A percentile compares a stretch with the other conserved stretches of the same genome.
phyloP scores from a whole-genome alignment of 1,140 invertebrate genomes.

The Ips nitidus region DNA sequence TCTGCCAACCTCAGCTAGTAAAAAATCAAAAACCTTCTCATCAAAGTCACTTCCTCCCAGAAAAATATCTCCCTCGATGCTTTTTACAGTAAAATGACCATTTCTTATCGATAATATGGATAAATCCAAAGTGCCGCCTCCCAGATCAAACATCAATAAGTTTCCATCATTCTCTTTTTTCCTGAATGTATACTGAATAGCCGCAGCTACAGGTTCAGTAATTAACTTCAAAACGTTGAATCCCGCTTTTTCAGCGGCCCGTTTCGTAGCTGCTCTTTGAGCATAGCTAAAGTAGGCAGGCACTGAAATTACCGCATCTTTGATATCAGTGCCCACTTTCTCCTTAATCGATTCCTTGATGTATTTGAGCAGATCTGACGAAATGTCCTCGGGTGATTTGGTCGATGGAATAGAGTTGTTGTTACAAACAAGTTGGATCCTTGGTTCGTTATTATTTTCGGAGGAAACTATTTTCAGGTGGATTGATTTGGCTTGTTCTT shows the following conservation, averaged over 20 bases:
- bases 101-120: conserved; percentile 74
- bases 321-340: conserved; percentile 10
- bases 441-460: not conserved
- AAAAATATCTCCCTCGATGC: conserved; percentile 69
- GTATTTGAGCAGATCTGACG: conserved; percentile 26
- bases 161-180: conserved; percentile 44
- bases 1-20: not conserved
- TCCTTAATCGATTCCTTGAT: conserved; percentile 14
- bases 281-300: conserved; percentile 26
- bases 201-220: conserved; percentile 70
- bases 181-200: conserved; percentile 60
- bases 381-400: conserved; percentile 22
- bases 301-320: conserved; percentile 21
- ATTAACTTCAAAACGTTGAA: conserved; percentile 63
- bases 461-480: not conserved
- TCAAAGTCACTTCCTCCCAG: conserved; percentile 74
- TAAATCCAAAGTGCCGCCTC: conserved; percentile 78
- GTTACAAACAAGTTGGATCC: conserved; percentile 5
- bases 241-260: conserved; percentile 53
- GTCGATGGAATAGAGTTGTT: not conserved
- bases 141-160: conserved; percentile 62
- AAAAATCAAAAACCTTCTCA: conserved; percentile 53
- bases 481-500: not conserved
- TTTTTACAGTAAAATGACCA: conserved; percentile 64
- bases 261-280: conserved; percentile 21